A percentile compares a stretch with the other conserved stretches of the same genome.
phyloP scores from a whole-genome alignment of 2,113 vertebrate genomes.

The Mustelus asterias region DNA sequence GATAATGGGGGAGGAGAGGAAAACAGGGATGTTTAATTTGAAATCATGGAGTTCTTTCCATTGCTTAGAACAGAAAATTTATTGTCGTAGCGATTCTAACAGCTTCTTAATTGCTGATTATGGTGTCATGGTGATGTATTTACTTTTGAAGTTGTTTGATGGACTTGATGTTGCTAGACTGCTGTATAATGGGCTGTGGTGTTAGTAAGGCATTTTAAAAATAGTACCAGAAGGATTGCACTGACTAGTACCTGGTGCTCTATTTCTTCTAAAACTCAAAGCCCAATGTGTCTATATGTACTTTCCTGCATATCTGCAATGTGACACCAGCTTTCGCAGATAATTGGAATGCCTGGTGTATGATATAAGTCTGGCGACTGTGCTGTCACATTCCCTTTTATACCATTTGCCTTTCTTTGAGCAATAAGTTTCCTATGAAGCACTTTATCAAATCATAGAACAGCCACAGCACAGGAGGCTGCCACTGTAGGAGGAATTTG shows the following conservation, averaged over 20 bases:
- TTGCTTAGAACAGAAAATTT: neutral
- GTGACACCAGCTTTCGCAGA: neutral
- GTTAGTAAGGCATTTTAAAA: neutral
- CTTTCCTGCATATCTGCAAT: neutral
- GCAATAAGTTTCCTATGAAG: too few relatives aligned
- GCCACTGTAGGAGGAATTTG: too few relatives aligned
- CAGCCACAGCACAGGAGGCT: too few relatives aligned
- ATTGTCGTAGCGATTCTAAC: too few relatives aligned
- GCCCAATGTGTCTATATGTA: neutral
- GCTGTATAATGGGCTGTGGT: neutral
- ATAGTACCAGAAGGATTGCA: neutral
- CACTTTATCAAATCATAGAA: too few relatives aligned
- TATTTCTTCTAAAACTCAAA: neutral
- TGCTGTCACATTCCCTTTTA: too few relatives aligned
- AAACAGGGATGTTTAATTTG: neutral
- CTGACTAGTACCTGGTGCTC: too few relatives aligned
- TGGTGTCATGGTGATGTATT: neutral
- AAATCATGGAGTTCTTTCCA: neutral
- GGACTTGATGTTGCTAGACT: neutral
- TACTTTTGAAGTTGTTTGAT: constrained; percentile 1
- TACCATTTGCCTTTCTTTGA: too few relatives aligned
- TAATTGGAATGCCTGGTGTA: neutral
- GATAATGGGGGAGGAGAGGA: neutral
- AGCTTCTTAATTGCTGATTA: neutral
- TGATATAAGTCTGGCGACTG: too few relatives aligned